These are phyloP conservation scores for Mastomys natalensis DNA, from an alignment of 2,113 vertebrate species.

Conservation along the genomic window DNA sequence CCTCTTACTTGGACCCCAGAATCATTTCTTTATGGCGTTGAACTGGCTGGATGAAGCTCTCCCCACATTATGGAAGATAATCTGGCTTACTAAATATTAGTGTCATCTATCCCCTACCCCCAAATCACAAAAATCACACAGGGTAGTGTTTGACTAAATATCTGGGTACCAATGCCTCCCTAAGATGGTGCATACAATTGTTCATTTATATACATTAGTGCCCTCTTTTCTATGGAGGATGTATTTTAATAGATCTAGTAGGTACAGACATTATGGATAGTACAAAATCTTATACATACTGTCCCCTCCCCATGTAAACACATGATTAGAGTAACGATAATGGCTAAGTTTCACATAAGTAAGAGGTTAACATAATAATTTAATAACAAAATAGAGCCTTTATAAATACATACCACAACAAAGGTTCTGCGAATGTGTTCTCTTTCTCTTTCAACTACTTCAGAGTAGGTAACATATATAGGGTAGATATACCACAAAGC, in stretches of 20 bases:
- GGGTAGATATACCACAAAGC: neutral
- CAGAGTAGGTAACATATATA: neutral
- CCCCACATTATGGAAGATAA: neutral
- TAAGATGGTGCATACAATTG: neutral
- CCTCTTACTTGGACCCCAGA: neutral
- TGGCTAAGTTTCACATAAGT: neutral
- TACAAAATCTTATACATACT: neutral
- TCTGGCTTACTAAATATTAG: neutral
- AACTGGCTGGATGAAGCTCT: neutral
- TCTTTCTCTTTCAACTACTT: neutral
- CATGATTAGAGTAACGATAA: neutral
- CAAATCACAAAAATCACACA: neutral
- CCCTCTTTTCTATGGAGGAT: neutral
- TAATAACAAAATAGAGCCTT: neutral
- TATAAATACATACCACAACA: too few relatives aligned
- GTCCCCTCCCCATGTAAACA: neutral
- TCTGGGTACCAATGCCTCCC: neutral
- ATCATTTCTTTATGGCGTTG: neutral
- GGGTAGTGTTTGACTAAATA: neutral
- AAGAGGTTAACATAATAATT: neutral
- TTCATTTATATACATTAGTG: neutral
- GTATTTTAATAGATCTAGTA: neutral
- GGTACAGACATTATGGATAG: neutral
- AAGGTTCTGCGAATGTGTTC: neutral
- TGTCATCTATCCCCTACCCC: neutral